A percentile compares a stretch with the other conserved stretches of the same genome.
Evolutionary conservation across 2,888 invertebrate genomes (phyloP).

Genomic region (Lobophora halterata): DNA sequence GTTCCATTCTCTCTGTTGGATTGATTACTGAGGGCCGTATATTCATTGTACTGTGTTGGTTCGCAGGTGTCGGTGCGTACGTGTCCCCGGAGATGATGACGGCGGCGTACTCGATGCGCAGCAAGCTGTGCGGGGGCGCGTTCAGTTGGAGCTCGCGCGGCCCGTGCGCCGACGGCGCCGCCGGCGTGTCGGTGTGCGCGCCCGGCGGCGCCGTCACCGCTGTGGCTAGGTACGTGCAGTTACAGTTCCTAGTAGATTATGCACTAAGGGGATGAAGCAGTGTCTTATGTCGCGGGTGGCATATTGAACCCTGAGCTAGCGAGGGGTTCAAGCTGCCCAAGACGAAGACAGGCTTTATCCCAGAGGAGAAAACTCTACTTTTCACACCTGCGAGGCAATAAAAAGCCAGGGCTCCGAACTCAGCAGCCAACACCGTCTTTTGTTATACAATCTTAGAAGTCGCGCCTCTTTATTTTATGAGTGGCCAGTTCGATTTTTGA

Average conservation of each 20-base stretch:
- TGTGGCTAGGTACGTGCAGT: constrained; percentile 82
- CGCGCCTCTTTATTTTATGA: too few relatives aligned
- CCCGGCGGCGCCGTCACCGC: constrained; percentile 97
- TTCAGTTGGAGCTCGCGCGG: constrained; percentile 96
- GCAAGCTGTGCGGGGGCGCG: constrained; percentile 90
- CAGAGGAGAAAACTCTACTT: too few relatives aligned
- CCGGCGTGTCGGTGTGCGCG: constrained; percentile 94
- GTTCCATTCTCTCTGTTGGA: too few relatives aligned
- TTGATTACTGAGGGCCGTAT: background rate
- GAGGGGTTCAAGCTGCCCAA: too few relatives aligned
- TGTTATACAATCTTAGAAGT: too few relatives aligned
- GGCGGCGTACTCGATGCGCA: constrained; percentile 95
- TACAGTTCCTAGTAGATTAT: background rate
- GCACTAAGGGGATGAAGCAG: background rate
- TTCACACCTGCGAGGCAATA: too few relatives aligned
- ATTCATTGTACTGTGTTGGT: background rate
- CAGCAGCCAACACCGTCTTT: background rate
- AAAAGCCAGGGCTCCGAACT: too few relatives aligned
- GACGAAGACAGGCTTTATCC: too few relatives aligned
- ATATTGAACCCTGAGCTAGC: too few relatives aligned
- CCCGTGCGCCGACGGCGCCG: constrained; percentile 93
- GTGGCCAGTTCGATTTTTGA: too few relatives aligned
- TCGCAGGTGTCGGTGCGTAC: constrained; percentile 93
- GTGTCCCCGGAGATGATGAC: constrained; percentile 99
- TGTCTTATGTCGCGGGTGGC: too few relatives aligned